phyloP scores from a whole-genome alignment of 64 coral and sea anemone genomes.

The Orbicella faveolata region DNA sequence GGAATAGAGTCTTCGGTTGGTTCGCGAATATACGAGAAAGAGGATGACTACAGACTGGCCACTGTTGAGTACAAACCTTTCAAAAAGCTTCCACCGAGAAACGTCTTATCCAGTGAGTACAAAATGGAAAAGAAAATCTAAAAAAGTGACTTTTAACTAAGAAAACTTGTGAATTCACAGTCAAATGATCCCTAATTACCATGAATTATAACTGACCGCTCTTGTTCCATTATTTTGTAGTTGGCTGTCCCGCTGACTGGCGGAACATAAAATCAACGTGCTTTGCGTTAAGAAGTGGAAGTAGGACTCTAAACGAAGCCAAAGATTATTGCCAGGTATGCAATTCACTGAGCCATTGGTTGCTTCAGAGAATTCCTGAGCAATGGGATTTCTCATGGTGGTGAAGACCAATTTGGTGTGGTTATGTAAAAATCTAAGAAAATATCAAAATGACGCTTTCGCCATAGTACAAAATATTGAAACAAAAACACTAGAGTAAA shows the following conservation, averaged over 20 bases:
- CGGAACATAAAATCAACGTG: slow-evolving; percentile 29
- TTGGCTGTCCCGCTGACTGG: slow-evolving; percentile 63
- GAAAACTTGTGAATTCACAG: too few species aligned
- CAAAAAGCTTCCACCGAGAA: slow-evolving; percentile 42
- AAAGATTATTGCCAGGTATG: slow-evolving; percentile 62
- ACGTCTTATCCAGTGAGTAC: slow-evolving; percentile 63
- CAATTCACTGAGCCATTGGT: too few species aligned
- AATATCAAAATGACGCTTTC: too few species aligned
- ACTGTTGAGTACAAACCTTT: slow-evolving; percentile 40
- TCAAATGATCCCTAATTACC: too few species aligned
- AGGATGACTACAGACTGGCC: slow-evolving; percentile 3
- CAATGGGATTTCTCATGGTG: too few species aligned
- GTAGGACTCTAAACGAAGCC: slow-evolving; percentile 43
- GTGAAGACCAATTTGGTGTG: too few species aligned
- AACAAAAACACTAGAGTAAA: too few species aligned
- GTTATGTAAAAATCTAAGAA: too few species aligned
- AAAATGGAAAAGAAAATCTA: background rate
- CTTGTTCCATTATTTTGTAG: slow-evolving; percentile 9
- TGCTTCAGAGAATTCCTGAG: too few species aligned
- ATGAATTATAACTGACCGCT: too few species aligned
- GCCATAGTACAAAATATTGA: too few species aligned
- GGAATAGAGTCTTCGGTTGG: slow-evolving; percentile 13
- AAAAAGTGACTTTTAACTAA: background rate
- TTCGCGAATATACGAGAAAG: slow-evolving; percentile 25
- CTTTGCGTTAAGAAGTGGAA: slow-evolving; percentile 17